Evolutionary conservation across 2,888 invertebrate genomes (phyloP).

Genomic region (Eilema sororculum): DNA sequence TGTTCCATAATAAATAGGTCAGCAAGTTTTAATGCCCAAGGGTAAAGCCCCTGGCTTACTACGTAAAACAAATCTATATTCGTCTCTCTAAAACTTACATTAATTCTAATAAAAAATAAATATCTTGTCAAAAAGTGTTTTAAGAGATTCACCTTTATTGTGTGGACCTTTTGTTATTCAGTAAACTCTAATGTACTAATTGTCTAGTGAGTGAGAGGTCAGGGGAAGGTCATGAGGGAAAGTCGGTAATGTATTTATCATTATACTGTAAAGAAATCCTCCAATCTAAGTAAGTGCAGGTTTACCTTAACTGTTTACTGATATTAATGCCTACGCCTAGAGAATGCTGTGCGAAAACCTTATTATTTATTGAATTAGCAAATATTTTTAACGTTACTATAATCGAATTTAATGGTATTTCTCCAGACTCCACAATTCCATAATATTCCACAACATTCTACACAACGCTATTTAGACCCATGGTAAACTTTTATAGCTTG

Average conservation of each 20-base stretch:
- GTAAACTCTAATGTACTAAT: neutral
- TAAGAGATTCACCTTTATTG: neutral
- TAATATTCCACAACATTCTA: no score
- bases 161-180: neutral
- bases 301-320: no score
- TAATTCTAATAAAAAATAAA: neutral
- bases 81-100: neutral
- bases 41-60: conserved; percentile 24
- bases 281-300: no score
- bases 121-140: neutral
- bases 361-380: no score
- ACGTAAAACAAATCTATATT: neutral
- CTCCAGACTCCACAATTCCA: no score
- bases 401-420: no score
- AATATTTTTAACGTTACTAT: no score
- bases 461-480: no score
- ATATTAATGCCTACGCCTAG: no score
- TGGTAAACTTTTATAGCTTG: no score
- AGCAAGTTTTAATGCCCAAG: conserved; percentile 45
- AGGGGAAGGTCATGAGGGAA: neutral
- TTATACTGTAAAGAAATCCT: neutral
- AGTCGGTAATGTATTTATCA: neutral
- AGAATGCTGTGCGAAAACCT: no score
- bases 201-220: neutral
- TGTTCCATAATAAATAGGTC: conserved; percentile 44